Conservation (phyloP, 2,797 vertebrate species). For the Lutra lutra region DNA sequence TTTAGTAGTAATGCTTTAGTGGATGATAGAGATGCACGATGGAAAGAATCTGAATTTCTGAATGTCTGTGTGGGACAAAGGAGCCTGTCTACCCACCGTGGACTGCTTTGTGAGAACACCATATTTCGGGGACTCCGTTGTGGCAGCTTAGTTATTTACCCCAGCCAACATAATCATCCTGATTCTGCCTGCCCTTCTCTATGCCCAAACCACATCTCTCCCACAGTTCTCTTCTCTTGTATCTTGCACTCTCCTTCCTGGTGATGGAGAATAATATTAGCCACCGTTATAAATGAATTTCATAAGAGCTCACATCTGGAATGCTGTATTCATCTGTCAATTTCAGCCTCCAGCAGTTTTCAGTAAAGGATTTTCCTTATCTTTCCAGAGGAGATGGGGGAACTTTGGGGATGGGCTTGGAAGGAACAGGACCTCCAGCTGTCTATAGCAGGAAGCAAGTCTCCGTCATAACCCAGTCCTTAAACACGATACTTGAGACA, state of each 20-base stretch:
- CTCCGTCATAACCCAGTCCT: not conserved
- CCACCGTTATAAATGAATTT: not conserved
- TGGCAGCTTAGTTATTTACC: not conserved
- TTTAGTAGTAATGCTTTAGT: not conserved
- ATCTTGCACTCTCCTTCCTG: not conserved
- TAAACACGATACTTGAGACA: conserved; percentile 3
- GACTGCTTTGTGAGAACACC: not conserved
- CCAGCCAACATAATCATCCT: not conserved
- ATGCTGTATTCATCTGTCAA: not conserved
- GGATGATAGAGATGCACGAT: not conserved
- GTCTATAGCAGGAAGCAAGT: not conserved
- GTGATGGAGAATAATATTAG: not conserved
- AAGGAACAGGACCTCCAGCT: not conserved
- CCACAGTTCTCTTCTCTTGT: not conserved
- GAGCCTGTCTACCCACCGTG: not conserved
- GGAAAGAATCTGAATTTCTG: not conserved
- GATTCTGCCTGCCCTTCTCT: not conserved
- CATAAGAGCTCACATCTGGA: not conserved
- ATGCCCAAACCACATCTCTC: not conserved
- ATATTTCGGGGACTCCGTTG: not conserved
- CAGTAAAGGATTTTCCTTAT: not conserved
- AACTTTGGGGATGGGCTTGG: not conserved
- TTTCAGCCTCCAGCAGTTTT: not conserved
- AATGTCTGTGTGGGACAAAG: not conserved
- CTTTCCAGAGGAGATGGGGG: not conserved